These are phyloP conservation scores for Cydia pomonella DNA, from an alignment of 1,140 invertebrate species.

Conservation along the genomic window DNA sequence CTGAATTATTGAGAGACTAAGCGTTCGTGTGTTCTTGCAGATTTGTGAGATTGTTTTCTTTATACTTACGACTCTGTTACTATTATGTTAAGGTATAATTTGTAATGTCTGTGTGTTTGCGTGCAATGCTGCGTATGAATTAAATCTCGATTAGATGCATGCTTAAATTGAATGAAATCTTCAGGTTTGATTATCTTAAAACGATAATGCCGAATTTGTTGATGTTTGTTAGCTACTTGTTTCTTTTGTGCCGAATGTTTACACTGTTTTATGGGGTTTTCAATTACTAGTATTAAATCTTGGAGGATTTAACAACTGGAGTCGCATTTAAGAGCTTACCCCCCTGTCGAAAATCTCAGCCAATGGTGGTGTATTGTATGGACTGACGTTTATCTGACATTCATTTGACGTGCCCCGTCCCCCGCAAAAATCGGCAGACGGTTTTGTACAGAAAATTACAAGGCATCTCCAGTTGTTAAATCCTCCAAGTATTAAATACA, in stretches of 20 bases:
- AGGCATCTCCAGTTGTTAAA: too few relatives aligned
- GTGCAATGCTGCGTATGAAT: conserved; percentile 11
- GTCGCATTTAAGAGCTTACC: too few relatives aligned
- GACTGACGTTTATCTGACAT: too few relatives aligned
- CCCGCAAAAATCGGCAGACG: too few relatives aligned
- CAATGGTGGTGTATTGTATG: too few relatives aligned
- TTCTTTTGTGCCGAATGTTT: not conserved
- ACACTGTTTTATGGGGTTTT: not conserved
- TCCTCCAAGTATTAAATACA: too few relatives aligned
- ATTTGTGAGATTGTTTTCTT: not conserved
- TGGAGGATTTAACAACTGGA: too few relatives aligned
- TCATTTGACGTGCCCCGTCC: too few relatives aligned
- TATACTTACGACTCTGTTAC: not conserved
- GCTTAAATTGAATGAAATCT: conserved; percentile 16
- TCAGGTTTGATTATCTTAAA: not conserved
- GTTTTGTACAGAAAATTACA: too few relatives aligned
- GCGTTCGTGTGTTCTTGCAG: not conserved
- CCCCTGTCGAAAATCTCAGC: too few relatives aligned
- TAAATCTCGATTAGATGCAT: conserved; percentile 11
- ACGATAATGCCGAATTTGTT: conserved; percentile 2
- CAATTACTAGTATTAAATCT: too few relatives aligned
- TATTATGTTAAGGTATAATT: not conserved
- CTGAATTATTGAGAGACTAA: too few relatives aligned
- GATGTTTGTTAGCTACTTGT: not conserved
- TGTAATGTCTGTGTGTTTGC: not conserved